These are phyloP conservation scores for Myripristis murdjan DNA, from an alignment of 2,797 vertebrate species.

Conservation along the genomic window DNA sequence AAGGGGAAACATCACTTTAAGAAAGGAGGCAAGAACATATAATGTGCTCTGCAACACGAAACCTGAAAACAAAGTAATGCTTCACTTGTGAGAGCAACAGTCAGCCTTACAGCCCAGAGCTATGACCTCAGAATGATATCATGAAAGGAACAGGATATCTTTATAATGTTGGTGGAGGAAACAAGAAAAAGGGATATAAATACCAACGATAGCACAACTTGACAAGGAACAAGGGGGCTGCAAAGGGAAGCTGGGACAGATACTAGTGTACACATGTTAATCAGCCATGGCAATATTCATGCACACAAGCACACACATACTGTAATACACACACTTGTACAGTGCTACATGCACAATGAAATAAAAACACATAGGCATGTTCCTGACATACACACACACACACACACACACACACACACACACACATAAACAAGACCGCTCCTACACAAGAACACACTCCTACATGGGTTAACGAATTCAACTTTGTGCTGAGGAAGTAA, in stretches of 20 bases:
- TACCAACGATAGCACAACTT: background rate
- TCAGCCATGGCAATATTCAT: slow-evolving; percentile 19
- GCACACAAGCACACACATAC: slow-evolving; percentile 1
- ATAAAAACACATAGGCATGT: too few species aligned
- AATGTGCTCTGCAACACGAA: too few species aligned
- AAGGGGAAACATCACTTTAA: too few species aligned
- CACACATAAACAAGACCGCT: slow-evolving; percentile 8
- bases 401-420: background rate
- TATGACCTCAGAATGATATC: slow-evolving; percentile 26
- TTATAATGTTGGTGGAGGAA: background rate
- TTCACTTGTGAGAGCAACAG: too few species aligned
- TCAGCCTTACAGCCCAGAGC: background rate
- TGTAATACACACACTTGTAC: slow-evolving; percentile 13
- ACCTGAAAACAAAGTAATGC: too few species aligned
- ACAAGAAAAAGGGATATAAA: slow-evolving; percentile 3
- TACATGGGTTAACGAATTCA: slow-evolving; percentile 39
- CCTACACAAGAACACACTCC: slow-evolving; percentile 33
- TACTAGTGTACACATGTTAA: slow-evolving; percentile 34
- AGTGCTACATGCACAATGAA: slow-evolving; percentile 1
- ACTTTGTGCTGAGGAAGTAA: background rate
- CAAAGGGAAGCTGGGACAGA: slow-evolving; percentile 26
- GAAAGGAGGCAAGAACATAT: too few species aligned
- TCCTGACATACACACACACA: slow-evolving; percentile 3
- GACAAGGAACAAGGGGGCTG: slow-evolving; percentile 3
- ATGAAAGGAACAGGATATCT: background rate